Conservation (phyloP, 2,888 invertebrate genomes). For the Andrena chrysosceles region DNA sequence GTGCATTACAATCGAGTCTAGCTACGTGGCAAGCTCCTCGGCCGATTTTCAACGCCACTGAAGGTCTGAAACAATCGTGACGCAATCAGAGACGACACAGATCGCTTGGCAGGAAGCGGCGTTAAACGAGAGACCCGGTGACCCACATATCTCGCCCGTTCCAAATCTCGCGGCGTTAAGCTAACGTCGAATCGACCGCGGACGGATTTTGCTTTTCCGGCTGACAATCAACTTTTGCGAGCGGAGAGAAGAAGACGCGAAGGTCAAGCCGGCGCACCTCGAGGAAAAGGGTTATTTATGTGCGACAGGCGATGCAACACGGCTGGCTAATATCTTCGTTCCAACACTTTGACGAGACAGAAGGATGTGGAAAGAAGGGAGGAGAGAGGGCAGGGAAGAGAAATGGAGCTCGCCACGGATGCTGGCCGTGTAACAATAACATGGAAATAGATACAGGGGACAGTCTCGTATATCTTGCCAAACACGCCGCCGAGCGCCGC, state of each 20-base stretch:
- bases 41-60: background rate
- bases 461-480: slow-evolving; percentile 42
- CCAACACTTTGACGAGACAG: background rate
- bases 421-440: slow-evolving; percentile 50
- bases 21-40: background rate
- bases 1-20: too few species aligned
- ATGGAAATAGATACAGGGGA: slow-evolving; percentile 54
- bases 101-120: slow-evolving; percentile 27
- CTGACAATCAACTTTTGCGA: background rate
- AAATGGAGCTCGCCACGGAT: slow-evolving; percentile 20
- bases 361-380: background rate
- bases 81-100: slow-evolving; percentile 4
- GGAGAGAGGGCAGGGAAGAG: slow-evolving; percentile 18
- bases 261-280: background rate
- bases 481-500: slow-evolving; percentile 15
- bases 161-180: slow-evolving; percentile 10
- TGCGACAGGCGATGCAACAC: background rate
- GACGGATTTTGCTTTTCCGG: background rate
- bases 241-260: background rate
- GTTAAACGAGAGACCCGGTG: slow-evolving; percentile 29
- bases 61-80: slow-evolving; percentile 2
- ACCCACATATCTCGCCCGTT: slow-evolving; percentile 24
- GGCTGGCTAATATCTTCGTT: slow-evolving; percentile 10
- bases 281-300: background rate
- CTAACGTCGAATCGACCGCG: slow-evolving; percentile 19